These are phyloP conservation scores for Drosophila diplacantha DNA, from an alignment of 2,888 invertebrate genomes.

Conservation along the genomic window DNA sequence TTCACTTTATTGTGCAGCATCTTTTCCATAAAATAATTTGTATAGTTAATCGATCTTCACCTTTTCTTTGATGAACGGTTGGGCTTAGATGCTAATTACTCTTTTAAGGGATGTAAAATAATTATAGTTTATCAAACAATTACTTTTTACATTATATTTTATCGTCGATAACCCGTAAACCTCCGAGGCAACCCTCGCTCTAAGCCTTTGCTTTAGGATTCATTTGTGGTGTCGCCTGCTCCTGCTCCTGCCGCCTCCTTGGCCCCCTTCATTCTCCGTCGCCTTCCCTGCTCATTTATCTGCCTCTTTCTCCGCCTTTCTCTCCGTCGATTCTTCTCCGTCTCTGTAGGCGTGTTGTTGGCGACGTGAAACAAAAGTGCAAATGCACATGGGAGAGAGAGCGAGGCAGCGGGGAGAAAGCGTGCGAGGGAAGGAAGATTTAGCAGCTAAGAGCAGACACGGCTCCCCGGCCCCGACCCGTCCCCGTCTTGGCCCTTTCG, in stretches of 20 bases:
- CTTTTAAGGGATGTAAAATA: too few relatives aligned
- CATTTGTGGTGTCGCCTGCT: constrained; percentile 18
- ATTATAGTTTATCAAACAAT: too few relatives aligned
- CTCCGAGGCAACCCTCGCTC: constrained; percentile 14
- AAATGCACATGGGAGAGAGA: constrained; percentile 38
- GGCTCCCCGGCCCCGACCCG: not conserved
- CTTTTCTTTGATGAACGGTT: too few relatives aligned
- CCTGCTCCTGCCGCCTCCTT: not conserved
- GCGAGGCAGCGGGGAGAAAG: constrained; percentile 5
- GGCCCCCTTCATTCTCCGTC: not conserved
- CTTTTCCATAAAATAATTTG: not conserved
- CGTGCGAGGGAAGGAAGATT: not conserved
- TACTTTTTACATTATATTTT: not conserved
- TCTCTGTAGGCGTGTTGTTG: constrained; percentile 44
- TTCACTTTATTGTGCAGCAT: too few relatives aligned
- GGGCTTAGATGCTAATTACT: too few relatives aligned
- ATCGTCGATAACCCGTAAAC: not conserved
- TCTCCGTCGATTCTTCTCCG: constrained; percentile 10
- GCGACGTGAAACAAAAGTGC: constrained; percentile 46
- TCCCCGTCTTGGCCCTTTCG: constrained; percentile 22
- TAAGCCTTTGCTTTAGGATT: constrained; percentile 20
- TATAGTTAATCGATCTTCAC: too few relatives aligned
- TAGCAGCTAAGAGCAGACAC: constrained; percentile 4
- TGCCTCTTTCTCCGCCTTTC: not conserved
- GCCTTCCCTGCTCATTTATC: constrained; percentile 2